Evolutionary conservation across 1,140 invertebrate genomes (phyloP).

Genomic region (Pseudomyrmex gracilis): DNA sequence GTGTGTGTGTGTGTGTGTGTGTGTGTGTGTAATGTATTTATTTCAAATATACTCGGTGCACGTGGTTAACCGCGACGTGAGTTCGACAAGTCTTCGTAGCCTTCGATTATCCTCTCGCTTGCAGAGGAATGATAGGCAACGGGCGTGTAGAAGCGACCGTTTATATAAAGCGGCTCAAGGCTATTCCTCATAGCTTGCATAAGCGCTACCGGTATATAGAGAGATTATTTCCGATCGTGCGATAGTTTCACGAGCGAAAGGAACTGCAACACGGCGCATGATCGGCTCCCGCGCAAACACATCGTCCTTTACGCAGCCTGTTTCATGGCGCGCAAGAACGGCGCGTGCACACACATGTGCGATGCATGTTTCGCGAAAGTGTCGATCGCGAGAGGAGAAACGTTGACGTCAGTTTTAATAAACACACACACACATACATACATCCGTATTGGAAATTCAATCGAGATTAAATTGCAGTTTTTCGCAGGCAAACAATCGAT

Average conservation of each 20-base stretch:
- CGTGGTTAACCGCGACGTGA: slow-evolving; percentile 44
- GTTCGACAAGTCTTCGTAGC: slow-evolving; percentile 48
- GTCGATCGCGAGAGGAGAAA: neutral
- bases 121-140: neutral
- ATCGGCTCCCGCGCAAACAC: slow-evolving; percentile 68
- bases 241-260: slow-evolving; percentile 66
- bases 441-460: too few relatives aligned
- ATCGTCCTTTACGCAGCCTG: slow-evolving; percentile 47
- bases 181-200: slow-evolving; percentile 50
- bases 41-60: slow-evolving; percentile 47
- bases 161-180: slow-evolving; percentile 56
- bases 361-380: neutral
- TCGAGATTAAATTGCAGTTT: too few relatives aligned
- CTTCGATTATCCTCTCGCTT: slow-evolving; percentile 48
- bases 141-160: slow-evolving; percentile 1
- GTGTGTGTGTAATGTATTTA: slow-evolving; percentile 15
- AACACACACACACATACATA: too few relatives aligned
- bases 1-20: too few relatives aligned
- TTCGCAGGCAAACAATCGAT: neutral
- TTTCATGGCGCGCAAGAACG: slow-evolving; percentile 40
- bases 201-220: slow-evolving; percentile 38
- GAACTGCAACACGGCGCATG: slow-evolving; percentile 43
- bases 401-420: slow-evolving; percentile 25
- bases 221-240: slow-evolving; percentile 60
- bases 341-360: neutral